Evolutionary conservation across 2,113 vertebrate genomes (phyloP).

Genomic region (Muntiacus reevesi): DNA sequence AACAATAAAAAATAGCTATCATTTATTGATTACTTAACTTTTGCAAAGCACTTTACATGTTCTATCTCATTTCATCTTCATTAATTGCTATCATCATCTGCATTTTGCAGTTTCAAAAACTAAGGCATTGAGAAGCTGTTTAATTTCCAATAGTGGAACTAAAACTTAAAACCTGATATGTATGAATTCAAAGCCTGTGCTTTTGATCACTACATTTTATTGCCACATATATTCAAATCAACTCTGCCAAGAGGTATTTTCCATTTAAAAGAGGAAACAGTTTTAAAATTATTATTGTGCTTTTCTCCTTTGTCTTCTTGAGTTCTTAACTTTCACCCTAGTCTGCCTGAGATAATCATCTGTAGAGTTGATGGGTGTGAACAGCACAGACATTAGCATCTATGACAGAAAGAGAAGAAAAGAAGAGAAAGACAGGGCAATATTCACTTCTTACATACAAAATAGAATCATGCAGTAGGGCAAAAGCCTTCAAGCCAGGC

Average conservation of each 20-base stretch:
- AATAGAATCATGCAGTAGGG: not conserved
- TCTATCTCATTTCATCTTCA: not conserved
- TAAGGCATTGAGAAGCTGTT: not conserved
- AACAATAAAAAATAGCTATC: not conserved
- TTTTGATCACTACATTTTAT: conserved; percentile 39
- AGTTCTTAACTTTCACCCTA: not conserved
- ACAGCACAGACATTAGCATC: not conserved
- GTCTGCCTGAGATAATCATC: not conserved
- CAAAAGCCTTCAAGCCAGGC: not conserved
- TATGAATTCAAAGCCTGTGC: not conserved
- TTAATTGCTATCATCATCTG: not conserved
- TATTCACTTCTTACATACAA: not conserved
- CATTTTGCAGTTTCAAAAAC: not conserved
- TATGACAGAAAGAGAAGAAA: not conserved
- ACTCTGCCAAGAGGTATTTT: not conserved
- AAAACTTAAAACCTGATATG: conserved; percentile 4
- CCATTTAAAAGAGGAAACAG: not conserved
- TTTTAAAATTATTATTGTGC: not conserved
- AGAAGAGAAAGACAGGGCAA: not conserved
- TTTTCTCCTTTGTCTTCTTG: conserved; percentile 8
- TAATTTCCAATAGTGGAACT: not conserved
- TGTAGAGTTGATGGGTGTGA: not conserved
- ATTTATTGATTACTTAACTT: not conserved
- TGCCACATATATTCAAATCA: not conserved
- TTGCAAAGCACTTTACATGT: not conserved